These are phyloP conservation scores for Dolichotis patagonum DNA, from an alignment of 2,113 vertebrate genomes.

Conservation along the genomic window DNA sequence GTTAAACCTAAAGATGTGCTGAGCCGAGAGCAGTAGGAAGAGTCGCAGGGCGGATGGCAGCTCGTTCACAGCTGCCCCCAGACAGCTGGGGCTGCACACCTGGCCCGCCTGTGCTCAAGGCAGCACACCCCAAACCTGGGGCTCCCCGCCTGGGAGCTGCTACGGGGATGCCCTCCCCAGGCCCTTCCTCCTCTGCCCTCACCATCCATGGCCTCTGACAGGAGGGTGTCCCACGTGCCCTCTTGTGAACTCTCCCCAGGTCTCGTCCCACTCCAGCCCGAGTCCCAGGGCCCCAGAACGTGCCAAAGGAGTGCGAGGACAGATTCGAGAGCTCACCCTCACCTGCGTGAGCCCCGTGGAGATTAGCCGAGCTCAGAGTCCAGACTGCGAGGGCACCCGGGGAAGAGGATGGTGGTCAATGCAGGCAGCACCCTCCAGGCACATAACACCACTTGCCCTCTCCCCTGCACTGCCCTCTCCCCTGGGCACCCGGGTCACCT, in stretches of 20 bases:
- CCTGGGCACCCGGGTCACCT: accelerated
- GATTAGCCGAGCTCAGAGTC: not conserved
- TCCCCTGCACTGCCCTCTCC: accelerated
- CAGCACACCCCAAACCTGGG: no score
- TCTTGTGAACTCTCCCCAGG: accelerated
- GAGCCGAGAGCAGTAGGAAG: not conserved
- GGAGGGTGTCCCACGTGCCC: not conserved
- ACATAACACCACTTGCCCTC: accelerated
- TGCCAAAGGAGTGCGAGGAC: no score
- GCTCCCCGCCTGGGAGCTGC: not conserved
- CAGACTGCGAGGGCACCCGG: accelerated
- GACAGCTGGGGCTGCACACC: accelerated
- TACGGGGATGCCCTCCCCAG: not conserved
- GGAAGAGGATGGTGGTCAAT: accelerated
- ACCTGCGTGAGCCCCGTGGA: accelerated
- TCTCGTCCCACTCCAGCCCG: no score
- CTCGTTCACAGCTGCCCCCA: constrained; percentile 53
- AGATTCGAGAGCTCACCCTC: no score
- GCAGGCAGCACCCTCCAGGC: not conserved
- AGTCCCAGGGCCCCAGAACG: no score
- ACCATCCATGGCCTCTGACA: no score
- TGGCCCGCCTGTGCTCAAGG: not conserved
- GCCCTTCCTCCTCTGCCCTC: no score
- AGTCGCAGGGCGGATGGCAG: not conserved
- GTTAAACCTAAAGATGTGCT: constrained; percentile 13